A percentile compares a stretch with the other conserved stretches of the same genome.
Conservation (phyloP, 2,113 vertebrate genomes). For the Crotophaga sulcirostris region DNA sequence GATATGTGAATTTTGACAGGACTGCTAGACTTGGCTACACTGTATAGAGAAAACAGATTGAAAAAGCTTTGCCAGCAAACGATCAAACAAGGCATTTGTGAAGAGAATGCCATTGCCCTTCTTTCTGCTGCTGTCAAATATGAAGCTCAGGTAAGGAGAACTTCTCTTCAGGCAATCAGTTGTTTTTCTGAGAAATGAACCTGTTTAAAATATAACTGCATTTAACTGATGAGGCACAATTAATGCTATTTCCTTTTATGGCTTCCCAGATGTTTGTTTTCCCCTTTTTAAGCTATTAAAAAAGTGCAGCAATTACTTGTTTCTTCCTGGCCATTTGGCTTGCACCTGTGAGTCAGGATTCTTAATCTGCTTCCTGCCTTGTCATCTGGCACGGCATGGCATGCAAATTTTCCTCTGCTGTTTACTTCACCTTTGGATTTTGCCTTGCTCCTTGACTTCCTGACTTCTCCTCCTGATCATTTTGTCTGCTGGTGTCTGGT, state of each 20-base stretch:
- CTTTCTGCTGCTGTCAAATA: conserved; percentile 96
- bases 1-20: conserved; percentile 71
- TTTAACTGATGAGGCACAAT: background rate
- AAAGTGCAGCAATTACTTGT: background rate
- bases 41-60: conserved; percentile 90
- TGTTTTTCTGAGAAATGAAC: background rate
- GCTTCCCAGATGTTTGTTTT: background rate
- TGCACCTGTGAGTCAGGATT: background rate
- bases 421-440: background rate
- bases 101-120: conserved; percentile 95
- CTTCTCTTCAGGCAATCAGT: background rate
- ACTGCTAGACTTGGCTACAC: conserved; percentile 91
- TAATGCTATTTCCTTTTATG: background rate
- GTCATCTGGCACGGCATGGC: background rate
- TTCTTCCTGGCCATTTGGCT: background rate
- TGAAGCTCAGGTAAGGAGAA: conserved; percentile 88
- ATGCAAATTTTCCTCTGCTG: background rate
- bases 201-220: background rate
- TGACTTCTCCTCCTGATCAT: background rate
- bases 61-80: conserved; percentile 96
- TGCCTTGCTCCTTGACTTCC: background rate
- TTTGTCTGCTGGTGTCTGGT: background rate
- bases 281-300: background rate
- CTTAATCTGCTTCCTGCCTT: background rate
- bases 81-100: conserved; percentile 96